Conservation (phyloP, 2,113 vertebrate species). For the Oncorhynchus tshawytscha region DNA sequence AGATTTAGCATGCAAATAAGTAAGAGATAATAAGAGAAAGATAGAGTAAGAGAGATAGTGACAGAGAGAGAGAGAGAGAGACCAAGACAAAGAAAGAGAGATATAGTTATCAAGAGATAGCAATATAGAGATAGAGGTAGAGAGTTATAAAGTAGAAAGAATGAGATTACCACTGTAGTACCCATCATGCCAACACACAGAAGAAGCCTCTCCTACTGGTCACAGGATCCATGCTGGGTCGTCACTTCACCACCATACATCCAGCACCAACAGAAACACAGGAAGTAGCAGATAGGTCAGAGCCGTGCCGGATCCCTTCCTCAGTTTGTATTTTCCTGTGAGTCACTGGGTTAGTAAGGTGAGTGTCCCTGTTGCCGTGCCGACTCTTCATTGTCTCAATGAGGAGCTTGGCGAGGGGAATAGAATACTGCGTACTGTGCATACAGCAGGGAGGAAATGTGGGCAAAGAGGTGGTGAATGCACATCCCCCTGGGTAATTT, state of each 20-base stretch:
- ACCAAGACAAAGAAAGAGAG: not conserved
- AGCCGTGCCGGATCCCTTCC: conserved; percentile 10
- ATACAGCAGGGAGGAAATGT: conserved; percentile 63
- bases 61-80: no score
- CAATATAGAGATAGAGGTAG: not conserved
- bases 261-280: conserved; percentile 24
- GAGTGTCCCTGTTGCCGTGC: conserved; percentile 38
- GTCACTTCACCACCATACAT: conserved; percentile 14
- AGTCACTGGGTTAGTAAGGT: conserved; percentile 47
- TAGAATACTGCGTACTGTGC: conserved; percentile 77
- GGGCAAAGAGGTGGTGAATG: conserved; percentile 71
- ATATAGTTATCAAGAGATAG: not conserved
- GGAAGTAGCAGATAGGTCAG: conserved; percentile 36
- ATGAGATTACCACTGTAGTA: conserved; percentile 15
- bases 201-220: conserved; percentile 2
- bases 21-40: no score
- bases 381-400: conserved; percentile 45
- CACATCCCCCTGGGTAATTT: conserved; percentile 70
- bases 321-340: conserved; percentile 52
- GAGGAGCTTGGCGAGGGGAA: conserved; percentile 41
- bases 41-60: no score
- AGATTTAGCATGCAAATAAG: conserved; percentile 56
- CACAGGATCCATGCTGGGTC: no score
- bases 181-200: not conserved
- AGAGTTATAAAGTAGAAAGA: not conserved